phyloP scores from a whole-genome alignment of 1,140 invertebrate genomes.

The Drosophila rhopaloa region DNA sequence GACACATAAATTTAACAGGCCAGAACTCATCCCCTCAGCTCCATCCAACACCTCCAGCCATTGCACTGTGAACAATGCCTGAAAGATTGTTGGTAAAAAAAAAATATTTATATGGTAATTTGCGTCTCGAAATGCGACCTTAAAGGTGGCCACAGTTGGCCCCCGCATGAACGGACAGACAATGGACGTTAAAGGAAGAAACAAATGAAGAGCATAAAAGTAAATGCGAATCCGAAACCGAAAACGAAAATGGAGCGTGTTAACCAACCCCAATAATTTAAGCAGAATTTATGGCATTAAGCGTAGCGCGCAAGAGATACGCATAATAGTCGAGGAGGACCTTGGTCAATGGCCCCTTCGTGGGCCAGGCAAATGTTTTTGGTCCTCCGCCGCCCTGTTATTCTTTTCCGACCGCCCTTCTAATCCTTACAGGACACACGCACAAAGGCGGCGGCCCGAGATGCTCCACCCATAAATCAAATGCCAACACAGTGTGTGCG shows the following conservation, averaged over 20 bases:
- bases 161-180: constrained; percentile 42
- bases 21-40: constrained; percentile 9
- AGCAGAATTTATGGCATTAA: constrained; percentile 82
- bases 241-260: constrained; percentile 55
- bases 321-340: constrained; percentile 57
- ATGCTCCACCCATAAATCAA: constrained; percentile 72
- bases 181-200: constrained; percentile 53
- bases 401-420: constrained; percentile 51
- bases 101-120: constrained; percentile 50
- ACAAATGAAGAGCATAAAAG: constrained; percentile 69
- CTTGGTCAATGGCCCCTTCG: constrained; percentile 66
- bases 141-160: constrained; percentile 36
- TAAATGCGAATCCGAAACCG: constrained; percentile 60
- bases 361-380: constrained; percentile 61
- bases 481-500: constrained; percentile 52
- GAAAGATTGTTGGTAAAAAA: constrained; percentile 15
- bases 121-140: constrained; percentile 41
- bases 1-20: constrained; percentile 73
- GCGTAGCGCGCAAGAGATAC: constrained; percentile 61
- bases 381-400: constrained; percentile 28
- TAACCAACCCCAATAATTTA: constrained; percentile 83
- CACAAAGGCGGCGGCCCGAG: constrained; percentile 25
- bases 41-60: constrained; percentile 4
- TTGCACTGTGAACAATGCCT: constrained; percentile 40
- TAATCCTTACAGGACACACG: constrained; percentile 72